Evolutionary conservation across 2,113 vertebrate genomes (phyloP), one percentile per base, ranked within the genome.

Genomic region (Corythoichthys haematopterus): DNA sequence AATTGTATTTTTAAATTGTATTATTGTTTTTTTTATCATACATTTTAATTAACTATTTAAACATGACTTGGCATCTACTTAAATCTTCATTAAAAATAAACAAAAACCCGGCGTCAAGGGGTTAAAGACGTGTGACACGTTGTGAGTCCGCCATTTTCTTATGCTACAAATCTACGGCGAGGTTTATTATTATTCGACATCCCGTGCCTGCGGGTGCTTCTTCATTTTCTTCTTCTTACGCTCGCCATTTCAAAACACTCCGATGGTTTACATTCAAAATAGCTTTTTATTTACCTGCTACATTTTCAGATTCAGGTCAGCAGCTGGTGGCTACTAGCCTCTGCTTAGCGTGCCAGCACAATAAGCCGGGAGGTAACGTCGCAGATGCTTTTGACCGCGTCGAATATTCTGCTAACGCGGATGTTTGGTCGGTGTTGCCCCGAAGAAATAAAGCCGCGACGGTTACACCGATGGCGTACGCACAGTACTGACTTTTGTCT

Each of bases 401-500:
- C 55, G 35, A 53, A 35, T 57, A 36, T 57, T 57, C 14, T 35
- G 55, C 67, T 47, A 62, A 46, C 68, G 63, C 75, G 62, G 71
- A 70, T 62, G 77, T 76, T 85, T 85, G 81, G 80, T 86, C 83
- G 79, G 78, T 83, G 43, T 67, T 46, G 58, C 65, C 62, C 70
- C 71, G 43, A 60, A 72, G 69, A 51, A 51, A 51, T 72, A 73
- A 82, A 69, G 64, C 67, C 28, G 6, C 65, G 45, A 71, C 13
- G 6, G 4, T 37, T 36, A 57, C 52, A 11, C n/a, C 2, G 8
- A 8, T n/a, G 50, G 10, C 50, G 86, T 85, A 90, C 9, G 91
- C 92, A 92, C 77, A 90, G 83, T 88, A 91, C 71, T 80, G 63
- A 69, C 66, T 76, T 69, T 36, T 14, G 13, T 40, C 89, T 91